Evolutionary conservation across 2,797 vertebrate genomes (phyloP), one percentile per base, ranked within the genome.

Genomic region (Syndactyla subalaris): DNA sequence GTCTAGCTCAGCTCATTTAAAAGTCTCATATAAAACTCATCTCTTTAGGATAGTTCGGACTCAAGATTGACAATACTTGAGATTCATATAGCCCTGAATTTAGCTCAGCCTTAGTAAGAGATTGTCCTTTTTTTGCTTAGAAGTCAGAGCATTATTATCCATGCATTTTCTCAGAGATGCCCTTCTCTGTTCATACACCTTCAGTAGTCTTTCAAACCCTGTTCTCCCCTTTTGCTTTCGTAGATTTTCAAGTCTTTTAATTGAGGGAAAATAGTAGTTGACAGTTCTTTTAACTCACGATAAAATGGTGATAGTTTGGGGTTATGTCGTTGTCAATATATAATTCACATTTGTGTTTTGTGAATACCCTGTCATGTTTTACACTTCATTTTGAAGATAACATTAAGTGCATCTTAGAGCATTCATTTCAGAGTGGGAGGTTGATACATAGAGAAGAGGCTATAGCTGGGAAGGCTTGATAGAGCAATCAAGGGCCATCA

Each of bases 401-500:
- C 39, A 48, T 92, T 93, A 72, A 89, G 72, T 34, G 51, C 85
- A 85, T 78, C 12, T 94, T 88, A 71, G 49, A 89, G 78, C 49
- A 68, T 75, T 95, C 65, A 58, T 92, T 95, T 83, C 92, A 68
- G 89, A 94, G 72, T 73, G 78, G 91, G 75, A 94, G 92, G 78
- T 76, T 96, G 93, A 90, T 85, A 51, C 19, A 17, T 54, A 83
- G 85, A 58, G 76, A 77, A 71, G 68, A 92, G 49, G 59, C 78
- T 89, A 10, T 80, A 87, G 65, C 87, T 83, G 72, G 51, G 78
- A 81, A 96, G 76, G 78, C 93, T 93, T 96, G 89, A 91, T 88
- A 89, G 91, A 89, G 92, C 93, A 96, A 97, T 96, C 95, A 96
- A 93, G 87, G 85, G 46, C 91, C 91, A 96, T 96, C 94, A 95